phyloP scores from a whole-genome alignment of 2,888 invertebrate genomes.

The Tipula vernalis region DNA sequence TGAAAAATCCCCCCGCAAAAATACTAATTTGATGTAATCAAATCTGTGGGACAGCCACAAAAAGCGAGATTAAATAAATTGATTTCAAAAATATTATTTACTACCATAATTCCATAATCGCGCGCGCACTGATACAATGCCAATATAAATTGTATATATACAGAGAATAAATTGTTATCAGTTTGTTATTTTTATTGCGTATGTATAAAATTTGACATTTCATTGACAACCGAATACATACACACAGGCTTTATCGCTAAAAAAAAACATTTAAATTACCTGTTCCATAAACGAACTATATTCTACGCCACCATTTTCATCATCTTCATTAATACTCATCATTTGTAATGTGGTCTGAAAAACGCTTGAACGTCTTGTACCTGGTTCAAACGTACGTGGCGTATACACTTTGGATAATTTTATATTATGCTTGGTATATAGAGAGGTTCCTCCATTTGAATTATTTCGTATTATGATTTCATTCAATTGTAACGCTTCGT shows the following conservation, averaged over 20 bases:
- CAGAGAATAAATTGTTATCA: neutral
- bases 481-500: slow-evolving; percentile 26
- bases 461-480: slow-evolving; percentile 16
- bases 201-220: neutral
- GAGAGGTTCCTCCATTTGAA: neutral
- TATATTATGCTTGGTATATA: neutral
- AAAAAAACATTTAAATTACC: neutral
- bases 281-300: neutral
- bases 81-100: neutral
- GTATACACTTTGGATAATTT: neutral
- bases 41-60: neutral
- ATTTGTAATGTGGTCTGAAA: neutral
- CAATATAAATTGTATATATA: neutral
- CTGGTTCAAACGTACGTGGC: neutral
- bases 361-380: neutral
- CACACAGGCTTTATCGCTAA: neutral
- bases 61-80: neutral
- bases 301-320: neutral
- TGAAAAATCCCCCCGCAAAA: neutral
- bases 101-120: neutral
- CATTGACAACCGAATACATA: neutral
- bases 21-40: neutral
- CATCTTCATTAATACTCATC: neutral
- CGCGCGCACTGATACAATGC: neutral
- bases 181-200: neutral